Conservation (phyloP, 2,797 vertebrate genomes). For the Dromococcyx pavoninus region DNA sequence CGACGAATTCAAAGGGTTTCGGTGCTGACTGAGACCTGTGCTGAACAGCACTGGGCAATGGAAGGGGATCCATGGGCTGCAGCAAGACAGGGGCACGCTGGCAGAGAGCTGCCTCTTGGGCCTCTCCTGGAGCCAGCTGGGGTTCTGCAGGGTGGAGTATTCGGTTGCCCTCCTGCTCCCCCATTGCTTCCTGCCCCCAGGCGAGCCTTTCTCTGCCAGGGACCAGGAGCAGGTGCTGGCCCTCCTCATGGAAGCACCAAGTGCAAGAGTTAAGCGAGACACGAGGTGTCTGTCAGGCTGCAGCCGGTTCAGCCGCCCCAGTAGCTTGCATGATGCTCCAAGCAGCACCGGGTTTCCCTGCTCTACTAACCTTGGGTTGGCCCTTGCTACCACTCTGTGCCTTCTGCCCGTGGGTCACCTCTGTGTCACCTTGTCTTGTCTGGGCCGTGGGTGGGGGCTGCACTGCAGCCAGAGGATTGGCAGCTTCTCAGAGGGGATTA, state of each 20-base stretch:
- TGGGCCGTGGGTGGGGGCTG: not conserved
- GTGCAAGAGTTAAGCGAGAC: not conserved
- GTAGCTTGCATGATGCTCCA: not conserved
- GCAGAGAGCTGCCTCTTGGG: not conserved
- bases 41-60: too few species aligned
- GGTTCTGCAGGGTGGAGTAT: constrained; percentile 8
- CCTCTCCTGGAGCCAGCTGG: not conserved
- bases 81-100: not conserved
- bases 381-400: not conserved
- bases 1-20: not conserved
- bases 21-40: too few species aligned
- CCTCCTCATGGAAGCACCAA: not conserved
- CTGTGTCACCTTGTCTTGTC: constrained; percentile 34
- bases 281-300: not conserved
- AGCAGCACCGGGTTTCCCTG: not conserved
- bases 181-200: not conserved
- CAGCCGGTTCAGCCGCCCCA: not conserved
- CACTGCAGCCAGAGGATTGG: not conserved
- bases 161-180: not conserved
- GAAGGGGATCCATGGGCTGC: not conserved
- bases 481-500: not conserved
- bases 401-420: constrained; percentile 1
- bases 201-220: not conserved
- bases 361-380: not conserved
- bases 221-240: not conserved